These are phyloP conservation scores for Lepisosteus osseus DNA, from an alignment of 2,113 vertebrate genomes.

Conservation along the genomic window DNA sequence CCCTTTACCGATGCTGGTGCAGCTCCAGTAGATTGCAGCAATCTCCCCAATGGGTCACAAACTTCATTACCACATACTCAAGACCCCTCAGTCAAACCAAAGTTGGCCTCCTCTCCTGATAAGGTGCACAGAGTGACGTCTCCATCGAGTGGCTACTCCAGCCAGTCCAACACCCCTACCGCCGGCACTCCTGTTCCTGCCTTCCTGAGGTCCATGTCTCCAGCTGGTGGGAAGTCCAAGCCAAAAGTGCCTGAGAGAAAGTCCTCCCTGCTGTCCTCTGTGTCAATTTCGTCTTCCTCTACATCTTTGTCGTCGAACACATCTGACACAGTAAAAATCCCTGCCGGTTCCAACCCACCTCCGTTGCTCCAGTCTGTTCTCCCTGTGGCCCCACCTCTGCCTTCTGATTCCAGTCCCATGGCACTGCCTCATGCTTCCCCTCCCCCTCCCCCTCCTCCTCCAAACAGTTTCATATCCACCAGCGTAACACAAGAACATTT, in stretches of 20 bases:
- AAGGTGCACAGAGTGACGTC: constrained; percentile 88
- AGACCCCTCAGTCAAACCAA: constrained; percentile 62
- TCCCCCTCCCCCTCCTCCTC: constrained; percentile 33
- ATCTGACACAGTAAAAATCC: constrained; percentile 75
- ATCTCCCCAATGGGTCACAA: constrained; percentile 51
- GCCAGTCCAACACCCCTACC: constrained; percentile 95
- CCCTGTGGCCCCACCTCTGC: constrained; percentile 15
- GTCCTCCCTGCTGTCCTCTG: constrained; percentile 87
- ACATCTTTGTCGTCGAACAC: constrained; percentile 93
- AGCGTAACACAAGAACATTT: constrained; percentile 21
- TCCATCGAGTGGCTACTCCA: constrained; percentile 94
- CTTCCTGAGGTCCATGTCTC: constrained; percentile 72
- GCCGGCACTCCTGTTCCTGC: constrained; percentile 90
- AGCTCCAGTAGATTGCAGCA: constrained; percentile 54
- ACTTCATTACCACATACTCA: constrained; percentile 49
- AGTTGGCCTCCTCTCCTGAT: constrained; percentile 77
- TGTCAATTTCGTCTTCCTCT: constrained; percentile 88
- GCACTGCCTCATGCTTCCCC: constrained; percentile 11
- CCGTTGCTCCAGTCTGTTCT: constrained; percentile 44
- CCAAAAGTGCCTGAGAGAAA: constrained; percentile 93
- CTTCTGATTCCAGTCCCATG: neutral
- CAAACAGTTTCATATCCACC: constrained; percentile 27
- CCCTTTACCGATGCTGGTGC: constrained; percentile 38
- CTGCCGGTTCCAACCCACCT: constrained; percentile 38
- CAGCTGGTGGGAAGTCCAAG: constrained; percentile 76